phyloP scores from a whole-genome alignment of 2,888 invertebrate genomes.

The Gastrophysa polygoni region DNA sequence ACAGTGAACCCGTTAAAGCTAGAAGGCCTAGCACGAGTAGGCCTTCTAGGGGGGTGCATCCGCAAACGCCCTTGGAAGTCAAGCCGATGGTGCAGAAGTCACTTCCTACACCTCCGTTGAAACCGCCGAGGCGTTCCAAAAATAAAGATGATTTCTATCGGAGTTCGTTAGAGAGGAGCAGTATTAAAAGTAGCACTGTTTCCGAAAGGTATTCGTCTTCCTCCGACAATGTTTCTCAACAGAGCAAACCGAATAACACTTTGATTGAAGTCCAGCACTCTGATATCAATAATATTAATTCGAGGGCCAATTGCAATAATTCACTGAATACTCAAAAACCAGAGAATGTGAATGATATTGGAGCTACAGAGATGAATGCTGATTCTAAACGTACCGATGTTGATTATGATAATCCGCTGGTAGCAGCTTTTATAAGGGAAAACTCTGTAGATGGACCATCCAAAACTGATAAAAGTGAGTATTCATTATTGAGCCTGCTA shows the following conservation, averaged over 20 bases:
- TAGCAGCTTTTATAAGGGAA: conserved; percentile 52
- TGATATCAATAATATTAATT: conserved; percentile 6
- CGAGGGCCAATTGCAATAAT: neutral
- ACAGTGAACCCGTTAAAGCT: conserved; percentile 55
- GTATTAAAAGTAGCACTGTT: conserved; percentile 26
- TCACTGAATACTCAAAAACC: neutral
- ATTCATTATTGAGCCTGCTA: too few species aligned
- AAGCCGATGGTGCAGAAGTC: conserved; percentile 28
- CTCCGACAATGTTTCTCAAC: conserved; percentile 31
- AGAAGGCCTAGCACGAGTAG: conserved; percentile 47
- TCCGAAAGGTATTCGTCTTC: conserved; percentile 57
- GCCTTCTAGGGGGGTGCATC: conserved; percentile 15
- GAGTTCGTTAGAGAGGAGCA: conserved; percentile 30
- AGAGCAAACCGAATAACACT: conserved; percentile 12
- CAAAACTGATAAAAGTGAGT: conserved; percentile 30
- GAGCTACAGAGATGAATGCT: neutral
- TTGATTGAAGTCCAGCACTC: conserved; percentile 13
- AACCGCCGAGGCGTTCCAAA: conserved; percentile 55
- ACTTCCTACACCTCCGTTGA: conserved; percentile 41
- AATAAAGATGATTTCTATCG: conserved; percentile 51
- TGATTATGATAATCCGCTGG: conserved; percentile 47
- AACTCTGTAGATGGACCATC: conserved; percentile 46
- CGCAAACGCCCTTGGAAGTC: conserved; percentile 27
- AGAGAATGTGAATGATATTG: neutral
- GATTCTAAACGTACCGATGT: neutral